Evolutionary conservation across 2,113 vertebrate genomes (phyloP), one percentile per base, ranked within the genome.

Genomic region (Nerophis ophidion): DNA sequence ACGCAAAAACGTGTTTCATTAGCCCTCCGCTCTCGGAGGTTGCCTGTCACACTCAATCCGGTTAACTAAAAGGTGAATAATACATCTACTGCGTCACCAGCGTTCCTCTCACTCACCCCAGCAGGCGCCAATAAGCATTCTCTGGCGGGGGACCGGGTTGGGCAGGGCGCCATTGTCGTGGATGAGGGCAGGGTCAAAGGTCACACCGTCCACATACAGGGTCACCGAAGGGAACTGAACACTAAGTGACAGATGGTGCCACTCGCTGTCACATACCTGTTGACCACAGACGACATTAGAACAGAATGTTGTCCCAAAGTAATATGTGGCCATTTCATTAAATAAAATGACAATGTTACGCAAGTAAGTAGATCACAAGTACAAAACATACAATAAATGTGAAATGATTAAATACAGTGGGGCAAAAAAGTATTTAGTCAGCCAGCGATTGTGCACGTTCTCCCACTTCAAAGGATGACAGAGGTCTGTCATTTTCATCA

Each of bases 201-300:
- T 97, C 75, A 98, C 95, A 0, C 97, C 96, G 3, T 99, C 97
- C 3, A 96, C 93, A 0, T 95, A 99, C 11, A 99, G 90, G 0
- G 94, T 96, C 62, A 98, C 94, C 0, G 94, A 97, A 49, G 97
- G 96, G 81, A 96, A 97, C 84, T 98, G 95, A 9, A 99, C 90
- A 33, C 94, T 98, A 71, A 98, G 92, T 17, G 94, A 96, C 0
- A 98, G 94, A 58, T 99, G 97, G 79, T 99, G 97, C 96, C 96
- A 98, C 68, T 98, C 95, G 0, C 96, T 94, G 47, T 99, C 97
- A 0, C 96, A 99, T 60, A 96, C 94, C 96, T 99, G 78, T 26
- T 7, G 26, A 49, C 63, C 15, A 17, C 59, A 70, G 14, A 66
- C 15, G 14, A 47, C 19, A 34, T 14, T 46, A 14, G 4, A 44